Evolutionary conservation across 2,888 invertebrate species (phyloP).

Genomic region (Euplexia lucipara): DNA sequence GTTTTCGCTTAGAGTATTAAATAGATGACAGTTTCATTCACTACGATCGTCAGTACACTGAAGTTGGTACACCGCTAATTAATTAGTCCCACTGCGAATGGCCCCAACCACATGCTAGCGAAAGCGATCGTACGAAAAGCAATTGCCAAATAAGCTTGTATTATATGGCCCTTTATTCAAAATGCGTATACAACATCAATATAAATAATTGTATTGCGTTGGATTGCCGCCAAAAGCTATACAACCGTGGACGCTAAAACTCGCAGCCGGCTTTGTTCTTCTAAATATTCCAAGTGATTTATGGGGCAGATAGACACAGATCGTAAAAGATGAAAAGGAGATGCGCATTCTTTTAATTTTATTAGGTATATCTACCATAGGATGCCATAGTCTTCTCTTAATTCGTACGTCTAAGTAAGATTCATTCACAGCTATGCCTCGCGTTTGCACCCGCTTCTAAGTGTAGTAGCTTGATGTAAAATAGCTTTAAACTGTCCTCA

Average conservation of each 20-base stretch:
- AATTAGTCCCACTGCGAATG: conserved; percentile 25
- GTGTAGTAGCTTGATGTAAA: too few relatives aligned
- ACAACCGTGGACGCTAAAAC: conserved; percentile 54
- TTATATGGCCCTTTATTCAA: conserved; percentile 43
- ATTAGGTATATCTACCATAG: background rate
- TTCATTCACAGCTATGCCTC: too few relatives aligned
- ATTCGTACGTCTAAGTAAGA: background rate
- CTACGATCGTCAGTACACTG: background rate
- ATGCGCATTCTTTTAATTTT: conserved; percentile 4
- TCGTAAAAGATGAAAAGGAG: conserved; percentile 7
- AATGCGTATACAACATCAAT: conserved; percentile 51
- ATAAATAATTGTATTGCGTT: conserved; percentile 59
- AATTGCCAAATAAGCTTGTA: conserved; percentile 31
- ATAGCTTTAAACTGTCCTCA: too few relatives aligned
- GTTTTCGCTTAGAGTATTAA: too few relatives aligned
- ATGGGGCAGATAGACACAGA: conserved; percentile 18
- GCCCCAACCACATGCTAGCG: conserved; percentile 35
- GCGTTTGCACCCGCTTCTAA: too few relatives aligned
- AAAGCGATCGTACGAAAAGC: conserved; percentile 3
- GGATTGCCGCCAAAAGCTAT: conserved; percentile 59
- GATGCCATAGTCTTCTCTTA: background rate
- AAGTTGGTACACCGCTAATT: conserved; percentile 27
- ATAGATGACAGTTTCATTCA: background rate
- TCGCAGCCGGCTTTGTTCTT: conserved; percentile 57
- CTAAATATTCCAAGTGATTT: conserved; percentile 62